Base-by-base conservation (phyloP, 2,113 vertebrate species). In the Progne subis region DNA sequence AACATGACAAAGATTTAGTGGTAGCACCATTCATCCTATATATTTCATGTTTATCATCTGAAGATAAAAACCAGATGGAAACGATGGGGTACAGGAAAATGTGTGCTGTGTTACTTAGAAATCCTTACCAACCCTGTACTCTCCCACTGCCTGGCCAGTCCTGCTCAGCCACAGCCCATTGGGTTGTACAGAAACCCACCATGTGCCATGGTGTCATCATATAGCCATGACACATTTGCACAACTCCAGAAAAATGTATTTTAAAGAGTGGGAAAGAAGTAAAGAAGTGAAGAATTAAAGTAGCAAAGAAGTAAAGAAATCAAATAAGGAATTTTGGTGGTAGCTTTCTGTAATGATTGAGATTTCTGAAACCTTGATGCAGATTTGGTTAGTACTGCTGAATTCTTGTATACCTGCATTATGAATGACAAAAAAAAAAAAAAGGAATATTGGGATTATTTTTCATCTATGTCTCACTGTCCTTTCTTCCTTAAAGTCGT, bases 11-110 rank as follows among this genome's bases (percentile, higher is more conserved):
- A 72, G 5, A 18, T 65, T 84, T 84, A 34, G 25, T 26, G 70
- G 60, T 7, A 59, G 18, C n/a, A 61, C 16, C 19, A 39, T 26
- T 37, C 29, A 25, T 20, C 24, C 18, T 63, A 8, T 6, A 47
- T 92, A 78, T 91, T 86, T 69, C 49, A 55, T 75, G 31, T 68
- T 71, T 75, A 80, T 80, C 56, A 77, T 56, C 43, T 53, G 28
- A 55, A 92, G 80, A 93, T 82, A 49, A 65, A 95, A 95, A 80
- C 1, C 69, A 94, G 26, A 37, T 88, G 68, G 60, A 59, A 94
- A 78, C 57, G 88, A 60, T 24, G 39, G 12, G 29, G 52, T 86
- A 23, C n/a, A 68, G 56, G 56, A 70, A 63, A 74, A 71, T 7
- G 6, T 16, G 14, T 47, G 28, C 68, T 87, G 29, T 34, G 23